Base-by-base conservation (phyloP, 2,113 vertebrate genomes). In the Tachysurus fulvidraco region DNA sequence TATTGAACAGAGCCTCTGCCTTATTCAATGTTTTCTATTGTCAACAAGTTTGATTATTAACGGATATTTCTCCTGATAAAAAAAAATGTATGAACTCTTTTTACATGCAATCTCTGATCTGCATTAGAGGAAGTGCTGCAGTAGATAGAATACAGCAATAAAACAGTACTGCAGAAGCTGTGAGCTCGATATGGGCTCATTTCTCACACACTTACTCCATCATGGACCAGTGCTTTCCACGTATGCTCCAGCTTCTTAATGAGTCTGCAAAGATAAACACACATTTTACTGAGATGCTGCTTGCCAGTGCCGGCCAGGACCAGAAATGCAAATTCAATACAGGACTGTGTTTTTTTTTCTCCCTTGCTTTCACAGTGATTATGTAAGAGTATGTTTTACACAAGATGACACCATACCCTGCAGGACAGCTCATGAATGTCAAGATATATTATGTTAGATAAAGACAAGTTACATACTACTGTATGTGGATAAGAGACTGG, bases 231-330 rank as follows among this genome's bases (percentile, higher is more conserved):
- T 21, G 98, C 98, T 91, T 99, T 99, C 98, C 98, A 99, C 10
- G 98, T 97, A 88, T 99, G 98, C 81, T 99, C 98, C 80, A 99
- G 90, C 92, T 99, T 99, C 95, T 99, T 99, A 90, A 98, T 98
- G 88, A 99, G 94, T 89, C 98, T 99, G 92, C 65, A 46, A 84
- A 91, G 83, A 91, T 36, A 89, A 91, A 88, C 50, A 85, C 65
- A 90, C 64, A 74, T 87, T 74, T 69, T 86, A 83, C 81, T 64
- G 44, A 78, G 60, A 79, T 62, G 30, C 83, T 74, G 25, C 21
- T 30, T 3, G 19, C 11, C 59, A 76, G n/a, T 3, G 19, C 11
- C 59, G 64, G n/a, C 9, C 19, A 62, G 23, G 46, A 8, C 9
- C 41, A 81, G 64, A 30, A 81, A 73, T 81, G n/a, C 46, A 54